Conservation (phyloP, 2,113 vertebrate species). For the Xenopus laevis region DNA sequence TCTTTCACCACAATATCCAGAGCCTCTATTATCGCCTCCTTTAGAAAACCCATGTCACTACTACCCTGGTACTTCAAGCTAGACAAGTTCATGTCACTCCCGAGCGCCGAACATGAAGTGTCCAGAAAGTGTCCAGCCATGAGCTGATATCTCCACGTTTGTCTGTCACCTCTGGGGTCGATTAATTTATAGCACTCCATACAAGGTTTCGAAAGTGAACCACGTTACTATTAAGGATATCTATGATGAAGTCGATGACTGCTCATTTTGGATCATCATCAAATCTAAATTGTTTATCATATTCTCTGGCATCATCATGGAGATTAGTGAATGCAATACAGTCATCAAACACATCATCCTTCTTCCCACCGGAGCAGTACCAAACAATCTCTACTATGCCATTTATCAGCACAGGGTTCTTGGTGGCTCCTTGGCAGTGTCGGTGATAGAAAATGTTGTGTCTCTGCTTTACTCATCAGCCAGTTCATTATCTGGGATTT, state of each 20-base stretch:
- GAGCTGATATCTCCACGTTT: slow-evolving; percentile 41
- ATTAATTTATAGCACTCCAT: slow-evolving; percentile 33
- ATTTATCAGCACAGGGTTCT: slow-evolving; percentile 57
- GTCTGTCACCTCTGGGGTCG: slow-evolving; percentile 42
- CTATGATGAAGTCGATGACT: slow-evolving; percentile 52
- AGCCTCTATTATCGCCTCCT: slow-evolving; percentile 38
- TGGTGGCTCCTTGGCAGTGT: slow-evolving; percentile 61
- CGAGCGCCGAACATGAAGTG: slow-evolving; percentile 48
- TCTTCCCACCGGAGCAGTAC: slow-evolving; percentile 42
- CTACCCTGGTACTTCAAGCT: slow-evolving; percentile 52
- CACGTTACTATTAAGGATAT: slow-evolving; percentile 30
- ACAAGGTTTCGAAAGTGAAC: slow-evolving; percentile 14
- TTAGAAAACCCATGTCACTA: slow-evolving; percentile 53
- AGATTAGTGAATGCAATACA: slow-evolving; percentile 67
- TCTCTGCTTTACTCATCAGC: slow-evolving; percentile 60
- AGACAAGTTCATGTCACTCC: slow-evolving; percentile 48
- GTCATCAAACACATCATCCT: slow-evolving; percentile 59
- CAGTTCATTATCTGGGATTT: slow-evolving; percentile 72
- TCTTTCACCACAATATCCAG: slow-evolving; percentile 7
- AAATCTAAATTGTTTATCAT: slow-evolving; percentile 53
- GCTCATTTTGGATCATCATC: background rate
- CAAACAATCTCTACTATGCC: slow-evolving; percentile 63
- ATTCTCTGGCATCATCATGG: slow-evolving; percentile 58
- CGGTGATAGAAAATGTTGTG: slow-evolving; percentile 65
- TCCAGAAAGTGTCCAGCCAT: slow-evolving; percentile 59